phyloP scores from a whole-genome alignment of 2,888 invertebrate species.

The Xanthia togata region DNA sequence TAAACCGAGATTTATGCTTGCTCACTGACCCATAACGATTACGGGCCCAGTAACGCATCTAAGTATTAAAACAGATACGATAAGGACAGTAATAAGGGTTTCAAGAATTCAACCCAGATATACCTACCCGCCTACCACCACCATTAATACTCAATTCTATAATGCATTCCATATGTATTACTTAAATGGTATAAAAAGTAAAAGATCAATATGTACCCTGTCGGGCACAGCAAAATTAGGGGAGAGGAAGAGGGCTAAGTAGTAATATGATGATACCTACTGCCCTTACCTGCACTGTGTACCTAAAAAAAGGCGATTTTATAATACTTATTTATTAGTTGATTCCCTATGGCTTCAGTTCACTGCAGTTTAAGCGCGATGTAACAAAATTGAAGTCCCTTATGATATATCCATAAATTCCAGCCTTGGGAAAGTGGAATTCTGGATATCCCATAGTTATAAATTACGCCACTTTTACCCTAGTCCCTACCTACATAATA shows the following conservation, averaged over 20 bases:
- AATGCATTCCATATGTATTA: too few relatives aligned
- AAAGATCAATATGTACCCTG: too few relatives aligned
- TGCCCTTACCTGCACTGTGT: not conserved
- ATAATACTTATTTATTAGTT: not conserved
- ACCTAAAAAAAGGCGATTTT: not conserved
- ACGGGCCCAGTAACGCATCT: not conserved
- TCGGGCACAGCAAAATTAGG: too few relatives aligned
- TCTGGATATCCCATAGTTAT: constrained; percentile 9
- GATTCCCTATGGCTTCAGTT: not conserved
- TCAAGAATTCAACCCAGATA: not conserved
- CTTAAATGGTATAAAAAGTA: too few relatives aligned
- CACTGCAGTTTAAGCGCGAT: not conserved
- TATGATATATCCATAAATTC: constrained; percentile 11
- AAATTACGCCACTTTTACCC: constrained; percentile 25
- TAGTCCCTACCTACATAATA: constrained; percentile 29
- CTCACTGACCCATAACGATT: not conserved
- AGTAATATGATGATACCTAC: not conserved
- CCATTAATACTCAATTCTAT: too few relatives aligned
- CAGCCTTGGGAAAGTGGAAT: constrained; percentile 1
- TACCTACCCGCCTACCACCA: too few relatives aligned
- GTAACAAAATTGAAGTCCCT: constrained; percentile 14
- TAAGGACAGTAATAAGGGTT: not conserved
- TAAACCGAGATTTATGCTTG: not conserved
- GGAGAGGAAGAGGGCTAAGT: too few relatives aligned
- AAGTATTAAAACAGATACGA: not conserved